Evolutionary conservation across 37 sponge, comb jelly and placozoan species (phyloP).

Genomic region (Ephydatia muelleri): DNA sequence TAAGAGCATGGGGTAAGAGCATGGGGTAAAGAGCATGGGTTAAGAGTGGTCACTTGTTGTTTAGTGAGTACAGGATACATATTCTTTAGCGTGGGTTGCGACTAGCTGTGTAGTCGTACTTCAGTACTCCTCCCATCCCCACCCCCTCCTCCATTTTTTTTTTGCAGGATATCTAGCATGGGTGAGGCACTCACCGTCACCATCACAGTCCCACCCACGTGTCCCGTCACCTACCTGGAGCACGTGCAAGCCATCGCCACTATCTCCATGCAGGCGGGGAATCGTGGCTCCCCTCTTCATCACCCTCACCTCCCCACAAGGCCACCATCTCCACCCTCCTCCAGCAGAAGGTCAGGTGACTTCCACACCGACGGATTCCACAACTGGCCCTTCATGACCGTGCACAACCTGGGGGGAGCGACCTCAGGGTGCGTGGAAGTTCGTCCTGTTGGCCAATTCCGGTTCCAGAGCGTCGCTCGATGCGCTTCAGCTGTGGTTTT

Average conservation of each 20-base stretch:
- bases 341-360: constrained; percentile 57
- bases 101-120: neutral
- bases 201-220: constrained; percentile 13
- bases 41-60: no score
- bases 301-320: constrained; percentile 74
- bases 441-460: constrained; percentile 20
- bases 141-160: no score
- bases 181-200: constrained; percentile 10
- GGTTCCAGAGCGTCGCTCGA: constrained; percentile 17
- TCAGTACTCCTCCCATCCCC: neutral
- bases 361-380: constrained; percentile 46
- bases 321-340: constrained; percentile 78
- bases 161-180: neutral
- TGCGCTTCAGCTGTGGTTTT: constrained; percentile 41
- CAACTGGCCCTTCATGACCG: constrained; percentile 93
- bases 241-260: constrained; percentile 72
- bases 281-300: constrained; percentile 70
- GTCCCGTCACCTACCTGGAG: constrained; percentile 56
- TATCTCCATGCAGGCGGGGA: constrained; percentile 18
- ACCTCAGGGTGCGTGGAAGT: constrained; percentile 73
- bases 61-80: no score
- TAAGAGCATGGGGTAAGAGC: no score
- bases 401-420: constrained; percentile 85
- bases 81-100: no score
- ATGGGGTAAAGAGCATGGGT: no score